Evolutionary conservation across 2,888 invertebrate genomes (phyloP), one percentile per base, ranked within the genome.

Genomic region (Acanthococcus lagerstroemiae): DNA sequence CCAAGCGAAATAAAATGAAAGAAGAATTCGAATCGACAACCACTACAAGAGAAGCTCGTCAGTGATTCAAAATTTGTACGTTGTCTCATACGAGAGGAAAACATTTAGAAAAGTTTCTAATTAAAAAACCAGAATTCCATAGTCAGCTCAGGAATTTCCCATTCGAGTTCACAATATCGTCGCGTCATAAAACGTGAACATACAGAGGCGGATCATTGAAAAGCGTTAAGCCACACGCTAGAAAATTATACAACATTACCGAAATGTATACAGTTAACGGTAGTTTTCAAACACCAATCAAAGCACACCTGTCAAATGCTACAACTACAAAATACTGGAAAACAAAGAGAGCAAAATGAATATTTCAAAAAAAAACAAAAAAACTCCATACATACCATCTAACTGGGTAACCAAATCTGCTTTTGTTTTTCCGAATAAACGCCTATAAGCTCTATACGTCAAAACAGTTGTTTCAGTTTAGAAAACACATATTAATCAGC

Each of bases 341-440:
- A 48, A 60, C 60, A 30, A 12, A n/a, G 9, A 45, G 19, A 26
- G 9, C 21, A 57, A 57, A 24, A 45, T 2, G 17, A 44, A 55
- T 46, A 48, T 17, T 46, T 24, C 24, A 26, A 19, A 15, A 22
- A 22, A 25, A 61, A 37, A 52, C 26, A 48, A 52, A 26, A n/a
- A 19, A 54, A 52, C 52, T 22, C 46, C 24, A 63, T 63, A 63
- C 63, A 63, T 63, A 63, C 63, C 63, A 63, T 63, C 63, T 54
- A 63, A 63, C 37, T 63, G 63, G 63, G 63, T 63, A 63, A 63
- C 63, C 63, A 63, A 63, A 52, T 63, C 63, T 63, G 63, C 63
- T 52, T 63, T 63, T 63, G 63, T 63, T 63, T 63, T 63, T 63
- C 63, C 63, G 37, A 63, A 63, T 44, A 63, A 63, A 63, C 63